A percentile compares a stretch with the other conserved stretches of the same genome.
Conservation (phyloP, 2,797 vertebrate species). For the Amazonetta brasiliensis region DNA sequence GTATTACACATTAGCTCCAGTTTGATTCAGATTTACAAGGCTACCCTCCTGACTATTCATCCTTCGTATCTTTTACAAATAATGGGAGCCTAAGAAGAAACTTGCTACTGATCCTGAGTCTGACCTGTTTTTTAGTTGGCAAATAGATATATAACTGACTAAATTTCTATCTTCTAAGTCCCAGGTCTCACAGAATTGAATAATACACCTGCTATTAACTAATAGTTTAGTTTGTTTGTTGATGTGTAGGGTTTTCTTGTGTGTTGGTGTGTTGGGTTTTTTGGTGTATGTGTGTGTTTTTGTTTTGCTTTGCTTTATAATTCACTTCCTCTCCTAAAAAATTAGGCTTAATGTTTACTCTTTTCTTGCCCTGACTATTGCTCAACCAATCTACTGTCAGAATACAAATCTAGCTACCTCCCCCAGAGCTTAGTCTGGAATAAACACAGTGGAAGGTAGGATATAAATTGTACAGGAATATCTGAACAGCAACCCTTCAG, state of each 20-base stretch:
- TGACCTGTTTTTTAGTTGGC: neutral
- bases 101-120: neutral
- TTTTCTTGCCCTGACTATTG: neutral
- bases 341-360: neutral
- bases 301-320: neutral
- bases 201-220: neutral
- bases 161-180: neutral
- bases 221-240: neutral
- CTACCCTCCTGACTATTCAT: neutral
- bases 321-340: neutral
- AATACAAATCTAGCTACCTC: neutral
- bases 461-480: neutral
- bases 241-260: no score
- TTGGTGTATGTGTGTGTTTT: no score
- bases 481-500: neutral
- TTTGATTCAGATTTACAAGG: neutral
- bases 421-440: neutral
- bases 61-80: neutral
- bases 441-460: neutral
- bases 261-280: no score
- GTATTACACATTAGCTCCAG: neutral
- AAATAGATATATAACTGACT: neutral
- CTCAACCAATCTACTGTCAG: neutral
- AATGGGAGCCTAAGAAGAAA: neutral
- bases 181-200: neutral